These are phyloP conservation scores for Tupaia tana DNA, from an alignment of 2,113 vertebrate species.

Conservation along the genomic window DNA sequence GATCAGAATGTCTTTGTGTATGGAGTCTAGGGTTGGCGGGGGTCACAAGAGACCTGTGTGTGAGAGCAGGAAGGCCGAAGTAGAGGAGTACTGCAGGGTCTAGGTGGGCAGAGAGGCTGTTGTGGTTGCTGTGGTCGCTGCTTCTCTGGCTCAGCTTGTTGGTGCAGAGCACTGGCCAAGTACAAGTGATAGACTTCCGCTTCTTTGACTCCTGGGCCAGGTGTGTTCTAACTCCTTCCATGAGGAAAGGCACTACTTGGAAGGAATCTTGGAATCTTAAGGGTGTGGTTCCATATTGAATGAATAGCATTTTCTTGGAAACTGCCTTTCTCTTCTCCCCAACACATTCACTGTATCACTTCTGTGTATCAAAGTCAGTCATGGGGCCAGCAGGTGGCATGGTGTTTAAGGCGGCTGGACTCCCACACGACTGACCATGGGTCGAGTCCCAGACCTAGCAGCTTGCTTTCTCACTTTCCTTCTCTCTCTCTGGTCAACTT, in stretches of 20 bases:
- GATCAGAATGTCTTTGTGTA: background rate
- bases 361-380: background rate
- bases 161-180: background rate
- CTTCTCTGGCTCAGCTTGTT: background rate
- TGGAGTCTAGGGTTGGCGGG: background rate
- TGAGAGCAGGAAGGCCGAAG: background rate
- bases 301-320: background rate
- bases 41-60: background rate
- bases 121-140: background rate
- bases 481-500: too few species aligned
- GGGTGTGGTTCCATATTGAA: background rate
- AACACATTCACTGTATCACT: background rate
- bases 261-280: background rate
- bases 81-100: fast-evolving
- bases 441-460: too few species aligned
- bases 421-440: too few species aligned
- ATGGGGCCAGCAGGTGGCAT: too few species aligned
- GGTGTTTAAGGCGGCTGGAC: too few species aligned
- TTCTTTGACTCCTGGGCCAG: background rate
- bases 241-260: background rate
- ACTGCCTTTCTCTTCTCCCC: background rate
- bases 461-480: too few species aligned
- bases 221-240: background rate
- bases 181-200: background rate
- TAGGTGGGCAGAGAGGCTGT: fast-evolving